A percentile compares a stretch with the other conserved stretches of the same genome.
Conservation (phyloP, 2,113 vertebrate genomes). For the Barnardius zonarius region DNA sequence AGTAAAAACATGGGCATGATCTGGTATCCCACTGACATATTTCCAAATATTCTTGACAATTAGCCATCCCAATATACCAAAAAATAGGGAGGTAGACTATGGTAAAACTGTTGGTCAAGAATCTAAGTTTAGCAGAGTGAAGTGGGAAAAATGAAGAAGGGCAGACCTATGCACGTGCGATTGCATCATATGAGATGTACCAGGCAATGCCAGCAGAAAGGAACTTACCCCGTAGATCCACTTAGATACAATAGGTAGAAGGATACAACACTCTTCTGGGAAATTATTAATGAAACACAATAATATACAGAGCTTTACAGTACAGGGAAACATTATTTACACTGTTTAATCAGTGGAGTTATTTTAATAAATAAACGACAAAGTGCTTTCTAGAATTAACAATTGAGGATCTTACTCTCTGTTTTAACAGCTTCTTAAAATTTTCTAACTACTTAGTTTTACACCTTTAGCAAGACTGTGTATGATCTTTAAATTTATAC, state of each 20-base stretch:
- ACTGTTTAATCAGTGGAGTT: background rate
- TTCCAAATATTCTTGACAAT: background rate
- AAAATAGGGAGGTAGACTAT: background rate
- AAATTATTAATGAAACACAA: background rate
- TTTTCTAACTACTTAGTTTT: background rate
- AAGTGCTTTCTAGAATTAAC: background rate
- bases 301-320: background rate
- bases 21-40: background rate
- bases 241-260: background rate
- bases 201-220: background rate
- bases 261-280: background rate
- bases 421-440: background rate
- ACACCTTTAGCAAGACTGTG: background rate
- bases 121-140: rapidly evolving
- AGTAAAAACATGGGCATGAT: background rate
- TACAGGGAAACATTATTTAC: background rate
- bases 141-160: background rate
- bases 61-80: background rate
- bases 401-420: background rate
- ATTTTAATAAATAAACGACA: background rate
- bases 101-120: background rate
- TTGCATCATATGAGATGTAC: background rate
- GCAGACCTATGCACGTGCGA: rapidly evolving
- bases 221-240: background rate
- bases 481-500: background rate